Evolutionary conservation across 2,888 invertebrate species (phyloP).

Genomic region (Oxytorus armatus): DNA sequence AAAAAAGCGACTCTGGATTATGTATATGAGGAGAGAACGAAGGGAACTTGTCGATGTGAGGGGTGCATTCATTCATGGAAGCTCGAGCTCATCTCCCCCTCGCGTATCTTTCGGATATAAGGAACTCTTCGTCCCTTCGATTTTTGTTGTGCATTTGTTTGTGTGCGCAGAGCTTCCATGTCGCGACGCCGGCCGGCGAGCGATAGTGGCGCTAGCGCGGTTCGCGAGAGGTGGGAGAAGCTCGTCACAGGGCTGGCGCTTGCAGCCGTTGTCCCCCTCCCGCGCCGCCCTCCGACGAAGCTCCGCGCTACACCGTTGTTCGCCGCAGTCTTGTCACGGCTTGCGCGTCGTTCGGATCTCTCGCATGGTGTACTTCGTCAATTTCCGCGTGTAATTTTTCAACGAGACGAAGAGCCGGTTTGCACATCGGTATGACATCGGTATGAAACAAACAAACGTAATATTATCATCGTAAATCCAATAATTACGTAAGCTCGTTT

Average conservation of each 20-base stretch:
- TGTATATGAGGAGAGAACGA: slow-evolving; percentile 36
- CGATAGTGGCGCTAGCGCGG: neutral
- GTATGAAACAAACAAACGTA: slow-evolving; percentile 11
- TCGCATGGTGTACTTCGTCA: neutral
- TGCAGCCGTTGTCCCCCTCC: no score
- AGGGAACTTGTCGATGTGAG: slow-evolving; percentile 10
- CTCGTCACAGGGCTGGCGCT: neutral
- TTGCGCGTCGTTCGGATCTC: slow-evolving; percentile 36
- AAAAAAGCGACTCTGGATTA: slow-evolving; percentile 55
- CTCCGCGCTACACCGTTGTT: neutral
- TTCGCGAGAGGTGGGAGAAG: slow-evolving; percentile 1
- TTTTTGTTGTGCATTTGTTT: no score
- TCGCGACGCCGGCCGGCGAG: slow-evolving; percentile 41
- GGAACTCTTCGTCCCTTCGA: slow-evolving; percentile 48
- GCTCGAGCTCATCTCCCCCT: slow-evolving; percentile 38
- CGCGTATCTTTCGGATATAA: slow-evolving; percentile 30
- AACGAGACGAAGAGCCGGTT: slow-evolving; percentile 17
- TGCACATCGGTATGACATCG: no score
- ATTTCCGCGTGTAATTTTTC: neutral
- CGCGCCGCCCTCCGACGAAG: no score
- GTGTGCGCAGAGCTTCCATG: no score
- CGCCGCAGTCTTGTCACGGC: slow-evolving; percentile 51
- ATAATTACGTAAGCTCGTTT: neutral
- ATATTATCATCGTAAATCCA: neutral
- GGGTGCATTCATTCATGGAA: slow-evolving; percentile 62